These are phyloP conservation scores for Scaptomyza cyrtandrae DNA, from an alignment of 2,888 invertebrate species.

Conservation along the genomic window DNA sequence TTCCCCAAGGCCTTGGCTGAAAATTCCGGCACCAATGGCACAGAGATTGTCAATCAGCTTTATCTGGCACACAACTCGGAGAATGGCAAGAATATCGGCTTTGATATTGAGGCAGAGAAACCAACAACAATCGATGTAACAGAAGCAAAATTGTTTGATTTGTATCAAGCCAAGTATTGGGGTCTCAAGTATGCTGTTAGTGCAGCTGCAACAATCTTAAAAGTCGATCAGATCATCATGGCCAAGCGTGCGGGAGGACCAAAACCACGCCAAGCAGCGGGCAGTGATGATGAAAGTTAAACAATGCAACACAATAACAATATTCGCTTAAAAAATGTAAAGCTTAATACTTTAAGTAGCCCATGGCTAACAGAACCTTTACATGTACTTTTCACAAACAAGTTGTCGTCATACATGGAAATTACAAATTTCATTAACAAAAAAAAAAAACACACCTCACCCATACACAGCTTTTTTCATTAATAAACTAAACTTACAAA, in stretches of 20 bases:
- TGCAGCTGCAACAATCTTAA: constrained; percentile 95
- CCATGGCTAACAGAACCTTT: constrained; percentile 32
- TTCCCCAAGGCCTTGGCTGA: constrained; percentile 97
- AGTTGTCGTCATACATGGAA: constrained; percentile 48
- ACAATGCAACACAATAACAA: constrained; percentile 14
- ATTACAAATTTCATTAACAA: constrained; percentile 75
- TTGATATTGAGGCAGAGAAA: constrained; percentile 93
- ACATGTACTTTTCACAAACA: constrained; percentile 51
- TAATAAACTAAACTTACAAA: constrained; percentile 72
- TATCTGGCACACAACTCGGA: constrained; percentile 94
- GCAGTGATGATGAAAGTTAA: constrained; percentile 91
- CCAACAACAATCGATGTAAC: constrained; percentile 90
- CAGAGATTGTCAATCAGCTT: constrained; percentile 93
- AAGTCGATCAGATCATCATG: constrained; percentile 99
- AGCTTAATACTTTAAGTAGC: constrained; percentile 50
- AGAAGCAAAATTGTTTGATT: constrained; percentile 92
- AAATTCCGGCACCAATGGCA: constrained; percentile 95
- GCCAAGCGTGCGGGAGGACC: constrained; percentile 98
- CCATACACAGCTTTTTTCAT: constrained; percentile 71
- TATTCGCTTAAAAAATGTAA: constrained; percentile 26
- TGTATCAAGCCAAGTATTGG: constrained; percentile 95
- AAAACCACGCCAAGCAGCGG: constrained; percentile 89
- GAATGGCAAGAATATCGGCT: constrained; percentile 92
- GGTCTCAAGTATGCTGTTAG: constrained; percentile 97
- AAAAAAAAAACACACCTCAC: constrained; percentile 34